phyloP scores from a whole-genome alignment of 2,888 invertebrate species.

The Athalia circularis region DNA sequence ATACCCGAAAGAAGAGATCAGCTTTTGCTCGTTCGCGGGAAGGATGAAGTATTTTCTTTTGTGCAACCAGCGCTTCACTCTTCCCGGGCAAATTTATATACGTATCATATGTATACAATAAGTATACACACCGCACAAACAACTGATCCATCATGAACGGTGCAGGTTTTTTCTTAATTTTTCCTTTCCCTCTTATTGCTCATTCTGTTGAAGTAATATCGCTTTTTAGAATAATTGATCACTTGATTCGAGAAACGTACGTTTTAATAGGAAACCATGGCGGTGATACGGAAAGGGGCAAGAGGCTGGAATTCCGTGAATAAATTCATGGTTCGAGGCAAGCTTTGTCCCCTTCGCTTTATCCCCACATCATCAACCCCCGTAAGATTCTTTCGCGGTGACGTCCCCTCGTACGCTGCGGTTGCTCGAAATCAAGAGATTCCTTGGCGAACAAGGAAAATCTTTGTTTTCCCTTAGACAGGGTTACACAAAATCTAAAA shows the following conservation, averaged over 20 bases:
- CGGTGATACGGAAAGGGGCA: constrained; percentile 11
- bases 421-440: constrained; percentile 19
- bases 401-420: constrained; percentile 9
- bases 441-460: background rate
- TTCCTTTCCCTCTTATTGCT: too few species aligned
- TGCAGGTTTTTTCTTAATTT: too few species aligned
- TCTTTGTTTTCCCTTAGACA: background rate
- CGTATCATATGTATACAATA: too few species aligned
- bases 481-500: background rate
- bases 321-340: constrained; percentile 23
- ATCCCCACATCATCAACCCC: constrained; percentile 16
- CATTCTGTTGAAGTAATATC: too few species aligned
- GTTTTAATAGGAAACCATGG: background rate
- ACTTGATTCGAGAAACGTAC: constrained; percentile 1
- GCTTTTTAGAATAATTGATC: constrained; percentile 25
- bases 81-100: too few species aligned
- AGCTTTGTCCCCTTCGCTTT: constrained; percentile 15
- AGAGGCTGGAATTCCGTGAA: constrained; percentile 12
- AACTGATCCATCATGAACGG: too few species aligned
- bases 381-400: constrained; percentile 3
- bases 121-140: too few species aligned
- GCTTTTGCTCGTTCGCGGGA: constrained; percentile 12
- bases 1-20: constrained; percentile 21
- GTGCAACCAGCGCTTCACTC: background rate
- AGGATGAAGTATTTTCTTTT: constrained; percentile 4